These are phyloP conservation scores for Enteromius unitaeniatus DNA, from an alignment of 2,797 vertebrate species.

Conservation along the genomic window DNA sequence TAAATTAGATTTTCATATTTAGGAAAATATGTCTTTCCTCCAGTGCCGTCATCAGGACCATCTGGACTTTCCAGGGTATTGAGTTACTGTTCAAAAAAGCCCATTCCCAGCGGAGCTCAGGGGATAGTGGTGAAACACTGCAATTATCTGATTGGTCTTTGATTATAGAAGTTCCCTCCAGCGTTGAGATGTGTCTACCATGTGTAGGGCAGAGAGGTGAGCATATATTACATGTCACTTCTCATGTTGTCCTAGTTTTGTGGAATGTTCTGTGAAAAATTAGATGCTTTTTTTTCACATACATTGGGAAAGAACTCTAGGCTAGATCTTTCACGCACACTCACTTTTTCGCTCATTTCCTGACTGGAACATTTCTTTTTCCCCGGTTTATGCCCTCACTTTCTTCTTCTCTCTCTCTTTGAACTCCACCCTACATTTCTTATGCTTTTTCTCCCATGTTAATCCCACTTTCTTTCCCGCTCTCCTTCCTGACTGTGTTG, in stretches of 20 bases:
- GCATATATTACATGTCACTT: constrained; percentile 40
- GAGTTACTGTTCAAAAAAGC: constrained; percentile 71
- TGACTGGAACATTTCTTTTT: constrained; percentile 26
- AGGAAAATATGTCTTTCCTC: constrained; percentile 67
- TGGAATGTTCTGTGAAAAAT: constrained; percentile 54
- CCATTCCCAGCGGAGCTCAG: constrained; percentile 75
- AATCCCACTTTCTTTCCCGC: constrained; percentile 46
- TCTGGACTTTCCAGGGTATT: constrained; percentile 81
- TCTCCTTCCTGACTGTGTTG: constrained; percentile 69
- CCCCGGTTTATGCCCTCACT: constrained; percentile 5
- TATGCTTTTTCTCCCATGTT: constrained; percentile 42
- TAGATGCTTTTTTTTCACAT: constrained; percentile 24
- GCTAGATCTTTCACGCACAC: constrained; percentile 27
- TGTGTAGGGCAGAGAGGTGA: constrained; percentile 66
- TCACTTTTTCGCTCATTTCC: constrained; percentile 34
- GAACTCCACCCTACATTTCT: constrained; percentile 32
- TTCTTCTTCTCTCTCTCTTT: constrained; percentile 25
- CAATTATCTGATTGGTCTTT: constrained; percentile 84
- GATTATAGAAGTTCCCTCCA: constrained; percentile 76
- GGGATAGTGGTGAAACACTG: constrained; percentile 79
- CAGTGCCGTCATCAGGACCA: constrained; percentile 71
- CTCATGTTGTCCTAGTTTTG: constrained; percentile 29
- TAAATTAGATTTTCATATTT: constrained; percentile 72
- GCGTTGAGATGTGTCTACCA: constrained; percentile 74
- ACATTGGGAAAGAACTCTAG: constrained; percentile 32